Percentiles rank a stretch among this genome's conserved stretches.
Evolutionary conservation across 1,140 invertebrate species (phyloP).

Genomic region (Protaetia brevitarsis): DNA sequence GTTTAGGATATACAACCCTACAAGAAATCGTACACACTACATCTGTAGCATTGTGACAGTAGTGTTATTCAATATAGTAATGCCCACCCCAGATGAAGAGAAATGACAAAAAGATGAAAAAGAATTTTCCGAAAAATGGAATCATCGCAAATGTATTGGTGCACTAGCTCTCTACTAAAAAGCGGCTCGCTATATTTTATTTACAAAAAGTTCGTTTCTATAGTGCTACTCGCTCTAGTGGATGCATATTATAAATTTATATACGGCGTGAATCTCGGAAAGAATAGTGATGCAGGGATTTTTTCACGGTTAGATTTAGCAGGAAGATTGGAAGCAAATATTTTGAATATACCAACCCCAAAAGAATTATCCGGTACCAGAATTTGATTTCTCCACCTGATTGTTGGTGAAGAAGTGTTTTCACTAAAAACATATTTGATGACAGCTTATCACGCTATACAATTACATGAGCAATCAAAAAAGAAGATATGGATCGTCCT

Average conservation of each 20-base stretch:
- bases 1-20: no score
- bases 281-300: conserved; percentile 13
- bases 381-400: conserved; percentile 23
- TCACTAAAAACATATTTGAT: conserved; percentile 46
- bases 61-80: no score
- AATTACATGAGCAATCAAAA: conserved; percentile 26
- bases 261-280: background rate
- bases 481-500: no score
- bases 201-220: background rate
- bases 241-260: background rate
- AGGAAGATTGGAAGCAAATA: conserved; percentile 7
- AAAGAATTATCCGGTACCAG: background rate
- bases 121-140: no score
- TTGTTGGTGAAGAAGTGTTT: conserved; percentile 52
- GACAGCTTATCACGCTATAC: conserved; percentile 46
- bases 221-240: background rate
- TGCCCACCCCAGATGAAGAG: no score
- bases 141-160: no score
- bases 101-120: no score
- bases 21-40: no score
- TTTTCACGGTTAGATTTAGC: conserved; percentile 13
- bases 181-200: no score
- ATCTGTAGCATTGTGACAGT: no score
- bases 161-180: background rate
- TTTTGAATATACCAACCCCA: conserved; percentile 7